These are phyloP conservation scores for Barypeithes pellucidus DNA, from an alignment of 2,888 invertebrate species.

Conservation along the genomic window DNA sequence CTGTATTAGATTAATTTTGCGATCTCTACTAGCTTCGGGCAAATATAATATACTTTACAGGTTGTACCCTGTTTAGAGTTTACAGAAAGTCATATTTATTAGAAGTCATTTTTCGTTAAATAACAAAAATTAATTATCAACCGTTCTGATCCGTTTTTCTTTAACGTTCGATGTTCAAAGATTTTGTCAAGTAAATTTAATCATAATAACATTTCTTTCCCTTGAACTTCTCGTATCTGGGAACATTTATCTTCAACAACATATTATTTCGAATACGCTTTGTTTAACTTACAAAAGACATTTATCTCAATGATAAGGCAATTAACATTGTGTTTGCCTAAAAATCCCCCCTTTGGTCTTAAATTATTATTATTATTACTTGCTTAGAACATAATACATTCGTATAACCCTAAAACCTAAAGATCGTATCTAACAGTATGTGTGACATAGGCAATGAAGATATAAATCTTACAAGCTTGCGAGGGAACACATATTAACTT, in stretches of 20 bases:
- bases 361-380: conserved; percentile 12
- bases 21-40: too few species aligned
- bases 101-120: too few species aligned
- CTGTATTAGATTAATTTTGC: too few species aligned
- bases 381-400: conserved; percentile 13
- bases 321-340: conserved; percentile 14
- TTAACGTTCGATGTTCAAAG: too few species aligned
- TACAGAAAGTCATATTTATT: too few species aligned
- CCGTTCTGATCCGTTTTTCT: too few species aligned
- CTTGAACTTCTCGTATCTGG: too few species aligned
- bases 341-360: conserved; percentile 8
- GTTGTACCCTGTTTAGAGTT: too few species aligned
- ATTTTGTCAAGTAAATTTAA: too few species aligned
- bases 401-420: conserved; percentile 25
- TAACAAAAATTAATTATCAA: too few species aligned
- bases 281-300: conserved; percentile 16
- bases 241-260: background rate
- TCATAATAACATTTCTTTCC: too few species aligned
- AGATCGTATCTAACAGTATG: conserved; percentile 27
- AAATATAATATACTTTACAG: too few species aligned
- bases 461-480: conserved; percentile 20
- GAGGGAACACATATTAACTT: conserved; percentile 19
- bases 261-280: background rate
- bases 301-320: conserved; percentile 17
- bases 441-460: conserved; percentile 30